These are phyloP conservation scores for Trachelus tabidus DNA, from an alignment of 2,888 invertebrate species.

Conservation along the genomic window DNA sequence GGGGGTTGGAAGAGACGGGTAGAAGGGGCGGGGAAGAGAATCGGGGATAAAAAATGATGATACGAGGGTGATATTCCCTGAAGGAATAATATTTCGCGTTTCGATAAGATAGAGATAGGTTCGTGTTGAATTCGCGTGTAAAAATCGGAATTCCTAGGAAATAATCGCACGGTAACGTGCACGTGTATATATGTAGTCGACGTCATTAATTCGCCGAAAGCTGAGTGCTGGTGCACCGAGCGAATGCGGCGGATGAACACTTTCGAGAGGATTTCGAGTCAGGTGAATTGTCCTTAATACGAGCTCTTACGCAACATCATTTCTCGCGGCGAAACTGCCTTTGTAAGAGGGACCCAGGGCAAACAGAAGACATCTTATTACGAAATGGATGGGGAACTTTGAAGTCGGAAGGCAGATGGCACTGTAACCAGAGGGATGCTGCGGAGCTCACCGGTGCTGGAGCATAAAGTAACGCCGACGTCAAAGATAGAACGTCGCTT, in stretches of 20 bases:
- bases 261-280: neutral
- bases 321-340: conserved; percentile 17
- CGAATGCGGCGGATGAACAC: neutral
- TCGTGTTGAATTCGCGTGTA: neutral
- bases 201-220: neutral
- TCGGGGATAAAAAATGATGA: neutral
- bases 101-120: neutral
- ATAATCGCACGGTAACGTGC: neutral
- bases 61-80: neutral
- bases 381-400: conserved; percentile 34
- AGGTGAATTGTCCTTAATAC: neutral
- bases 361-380: conserved; percentile 48
- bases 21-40: neutral
- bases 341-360: conserved; percentile 34
- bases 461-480: conserved; percentile 39
- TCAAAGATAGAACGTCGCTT: conserved; percentile 55
- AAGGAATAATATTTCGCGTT: neutral
- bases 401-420: conserved; percentile 32
- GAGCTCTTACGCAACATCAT: neutral
- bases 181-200: neutral
- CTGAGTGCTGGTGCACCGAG: neutral
- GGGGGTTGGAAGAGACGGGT: neutral
- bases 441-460: conserved; percentile 29
- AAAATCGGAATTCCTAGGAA: neutral
- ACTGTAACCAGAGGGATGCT: neutral